Base-by-base conservation (phyloP, 1,140 invertebrate genomes). In the Zaprionus taronus region DNA sequence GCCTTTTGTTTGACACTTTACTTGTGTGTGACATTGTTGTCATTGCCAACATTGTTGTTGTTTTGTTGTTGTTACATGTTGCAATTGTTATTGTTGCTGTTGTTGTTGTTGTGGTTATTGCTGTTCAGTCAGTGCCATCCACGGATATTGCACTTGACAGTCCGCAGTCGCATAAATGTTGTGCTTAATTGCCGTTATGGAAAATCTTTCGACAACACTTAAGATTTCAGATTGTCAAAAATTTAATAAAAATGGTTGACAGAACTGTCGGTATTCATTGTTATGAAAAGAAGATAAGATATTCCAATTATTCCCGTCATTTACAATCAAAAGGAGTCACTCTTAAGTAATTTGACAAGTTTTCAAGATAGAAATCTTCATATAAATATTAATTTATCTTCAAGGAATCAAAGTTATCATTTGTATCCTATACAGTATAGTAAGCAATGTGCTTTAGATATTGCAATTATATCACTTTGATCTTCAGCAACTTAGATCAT, bases 1-100 rank as follows among this genome's bases (percentile, higher is more conserved):
- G 79, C 69, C 62, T 85, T 84, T 84, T 84, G 79, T 73, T 73
- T 85, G 79, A 85, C 79, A 85, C 79, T 85, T 85, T 72, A 74
- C 70, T 80, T 76, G 79, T 34, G 31, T 86, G 31, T 86, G 83
- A 77, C 83, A 82, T 86, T 86, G 79, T 81, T 80, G 72, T 64
- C 80, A 87, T 75, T 86, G 83, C 64, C 80, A 80, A 38, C 41
- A 44, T 63, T 58, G 49, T 69, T 78, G 28, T 69, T 78, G 51
- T 47, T 70, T 20, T 20, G 22, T n/a, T 56, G 12, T 74, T 61
- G 47, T 72, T 44, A 51, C 41, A 64, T 66, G 62, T 44, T 56
- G 70, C 55, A 38, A 12, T 51, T 63, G 53, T 66, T 36, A 17
- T 58, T 67, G 61, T 66, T 72, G 41, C 69, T 4, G 49, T 38